phyloP scores from a whole-genome alignment of 2,797 vertebrate genomes.

The Megalops cyprinoides region DNA sequence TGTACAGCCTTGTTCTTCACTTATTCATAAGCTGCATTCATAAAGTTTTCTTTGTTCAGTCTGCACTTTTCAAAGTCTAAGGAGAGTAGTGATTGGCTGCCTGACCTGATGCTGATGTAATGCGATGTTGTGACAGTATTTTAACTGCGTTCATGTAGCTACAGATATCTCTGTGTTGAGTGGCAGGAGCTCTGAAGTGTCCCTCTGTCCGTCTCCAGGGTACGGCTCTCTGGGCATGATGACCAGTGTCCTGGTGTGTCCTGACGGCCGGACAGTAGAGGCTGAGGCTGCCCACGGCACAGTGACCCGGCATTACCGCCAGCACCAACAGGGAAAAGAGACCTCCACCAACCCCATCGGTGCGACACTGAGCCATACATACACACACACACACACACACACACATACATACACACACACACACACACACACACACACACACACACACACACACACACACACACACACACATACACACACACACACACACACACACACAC shows the following conservation, averaged over 20 bases:
- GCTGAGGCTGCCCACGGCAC: conserved; percentile 96
- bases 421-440: neutral
- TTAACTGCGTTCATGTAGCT: no score
- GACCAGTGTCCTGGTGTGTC: conserved; percentile 95
- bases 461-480: neutral
- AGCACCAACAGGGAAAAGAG: conserved; percentile 95
- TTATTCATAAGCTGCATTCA: no score
- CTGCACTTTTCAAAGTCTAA: no score
- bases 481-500: no score
- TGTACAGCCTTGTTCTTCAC: no score
- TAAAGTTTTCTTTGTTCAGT: no score
- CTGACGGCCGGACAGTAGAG: conserved; percentile 94
- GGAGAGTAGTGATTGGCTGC: no score
- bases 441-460: neutral
- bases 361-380: conserved; percentile 56
- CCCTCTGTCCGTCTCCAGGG: conserved; percentile 66
- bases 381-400: neutral
- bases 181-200: neutral
- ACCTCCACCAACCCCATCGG: conserved; percentile 98
- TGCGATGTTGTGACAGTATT: no score
- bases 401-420: neutral
- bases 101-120: no score
- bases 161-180: neutral
- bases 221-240: conserved; percentile 98
- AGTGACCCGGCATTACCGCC: conserved; percentile 93